A percentile compares a stretch with the other conserved stretches of the same genome.
phyloP scores from a whole-genome alignment of 2,797 vertebrate genomes.

The Labroides dimidiatus region DNA sequence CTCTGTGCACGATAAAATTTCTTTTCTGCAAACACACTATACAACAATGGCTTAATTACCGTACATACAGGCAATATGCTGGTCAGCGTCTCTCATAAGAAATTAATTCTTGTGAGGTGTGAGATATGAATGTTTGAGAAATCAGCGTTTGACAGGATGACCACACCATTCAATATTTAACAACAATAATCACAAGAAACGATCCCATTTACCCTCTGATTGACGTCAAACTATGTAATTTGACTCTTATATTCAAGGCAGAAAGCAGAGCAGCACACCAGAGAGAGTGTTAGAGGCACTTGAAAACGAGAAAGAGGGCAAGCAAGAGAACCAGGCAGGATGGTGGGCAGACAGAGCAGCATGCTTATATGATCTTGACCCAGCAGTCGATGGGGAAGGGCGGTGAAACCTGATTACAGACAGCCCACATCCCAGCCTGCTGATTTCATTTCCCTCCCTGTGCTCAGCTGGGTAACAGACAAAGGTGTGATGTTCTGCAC shows the following conservation, averaged over 20 bases:
- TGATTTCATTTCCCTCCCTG: slow-evolving; percentile 74
- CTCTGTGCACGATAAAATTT: slow-evolving; percentile 57
- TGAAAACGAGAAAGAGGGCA: slow-evolving; percentile 38
- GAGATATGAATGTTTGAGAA: not conserved
- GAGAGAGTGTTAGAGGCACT: slow-evolving; percentile 8
- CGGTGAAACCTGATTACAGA: slow-evolving; percentile 79
- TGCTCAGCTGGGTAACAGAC: slow-evolving; percentile 57
- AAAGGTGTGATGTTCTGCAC: slow-evolving; percentile 69
- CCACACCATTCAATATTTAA: slow-evolving; percentile 11
- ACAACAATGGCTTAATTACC: slow-evolving; percentile 44
- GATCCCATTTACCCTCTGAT: slow-evolving; percentile 17
- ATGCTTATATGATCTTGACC: slow-evolving; percentile 73
- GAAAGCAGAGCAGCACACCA: slow-evolving; percentile 21
- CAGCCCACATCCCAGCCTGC: slow-evolving; percentile 75
- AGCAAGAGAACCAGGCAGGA: slow-evolving; percentile 55
- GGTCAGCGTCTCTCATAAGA: slow-evolving; percentile 29
- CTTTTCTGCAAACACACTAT: slow-evolving; percentile 49
- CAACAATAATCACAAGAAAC: slow-evolving; percentile 21
- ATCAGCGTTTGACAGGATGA: slow-evolving; percentile 9
- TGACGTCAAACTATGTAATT: slow-evolving; percentile 25
- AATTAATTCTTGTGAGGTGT: slow-evolving; percentile 33
- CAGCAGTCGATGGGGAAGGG: slow-evolving; percentile 75
- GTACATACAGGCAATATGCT: slow-evolving; percentile 19
- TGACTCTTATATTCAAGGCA: slow-evolving; percentile 12
- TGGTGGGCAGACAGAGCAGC: slow-evolving; percentile 67